Conservation (phyloP, 2,797 vertebrate species). For the Siniperca scherzeri region DNA sequence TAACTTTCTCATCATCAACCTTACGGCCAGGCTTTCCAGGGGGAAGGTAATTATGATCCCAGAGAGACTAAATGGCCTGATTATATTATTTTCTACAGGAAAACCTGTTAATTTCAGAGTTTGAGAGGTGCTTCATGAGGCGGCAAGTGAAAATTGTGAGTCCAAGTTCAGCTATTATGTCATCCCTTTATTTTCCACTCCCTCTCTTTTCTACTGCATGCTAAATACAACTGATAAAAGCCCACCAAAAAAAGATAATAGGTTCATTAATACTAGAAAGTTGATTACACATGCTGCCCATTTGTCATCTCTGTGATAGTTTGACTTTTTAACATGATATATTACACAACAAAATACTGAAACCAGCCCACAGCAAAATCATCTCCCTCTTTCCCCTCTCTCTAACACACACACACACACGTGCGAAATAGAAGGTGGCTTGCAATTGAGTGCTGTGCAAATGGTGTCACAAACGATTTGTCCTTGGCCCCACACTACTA, state of each 20-base stretch:
- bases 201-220: conserved; percentile 26
- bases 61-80: conserved; percentile 43
- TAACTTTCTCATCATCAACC: conserved; percentile 45
- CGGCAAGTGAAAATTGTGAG: conserved; percentile 31
- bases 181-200: conserved; percentile 29
- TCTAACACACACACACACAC: conserved; percentile 54
- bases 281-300: conserved; percentile 68
- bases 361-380: conserved; percentile 59
- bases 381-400: conserved; percentile 30
- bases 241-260: conserved; percentile 45
- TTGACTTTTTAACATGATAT: conserved; percentile 67
- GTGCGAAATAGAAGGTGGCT: conserved; percentile 80
- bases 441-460: conserved; percentile 88
- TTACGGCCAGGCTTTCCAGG: conserved; percentile 21
- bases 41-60: conserved; percentile 38
- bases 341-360: conserved; percentile 60
- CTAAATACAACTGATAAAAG: conserved; percentile 48
- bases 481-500: conserved; percentile 84
- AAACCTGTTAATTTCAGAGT: conserved; percentile 33
- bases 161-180: conserved; percentile 33
- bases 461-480: conserved; percentile 89
- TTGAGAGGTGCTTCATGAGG: conserved; percentile 36
- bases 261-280: conserved; percentile 59
- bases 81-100: conserved; percentile 43
- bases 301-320: conserved; percentile 64